Conservation (phyloP, 2,888 invertebrate genomes). For the Keiferia lycopersicella region DNA sequence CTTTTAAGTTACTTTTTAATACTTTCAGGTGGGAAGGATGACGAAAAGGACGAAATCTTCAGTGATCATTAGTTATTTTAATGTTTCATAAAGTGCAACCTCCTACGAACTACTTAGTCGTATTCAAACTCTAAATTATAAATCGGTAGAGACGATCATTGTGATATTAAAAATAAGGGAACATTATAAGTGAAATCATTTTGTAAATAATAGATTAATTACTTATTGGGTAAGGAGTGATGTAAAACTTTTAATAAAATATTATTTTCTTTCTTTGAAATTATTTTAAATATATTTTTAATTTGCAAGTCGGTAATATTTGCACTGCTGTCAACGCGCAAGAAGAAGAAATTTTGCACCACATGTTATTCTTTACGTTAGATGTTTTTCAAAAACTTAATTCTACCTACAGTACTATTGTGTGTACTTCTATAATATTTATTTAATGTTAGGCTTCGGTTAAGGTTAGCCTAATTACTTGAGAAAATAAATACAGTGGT, state of each 20-base stretch:
- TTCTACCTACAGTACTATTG: too few relatives aligned
- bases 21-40: conserved; percentile 77
- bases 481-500: too few relatives aligned
- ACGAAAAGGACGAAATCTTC: conserved; percentile 73
- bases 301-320: background rate
- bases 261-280: conserved; percentile 61
- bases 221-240: conserved; percentile 53
- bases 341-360: too few relatives aligned
- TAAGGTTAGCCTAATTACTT: too few relatives aligned
- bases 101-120: conserved; percentile 44
- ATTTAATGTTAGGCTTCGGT: too few relatives aligned
- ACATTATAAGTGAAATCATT: conserved; percentile 51
- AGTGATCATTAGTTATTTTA: conserved; percentile 50
- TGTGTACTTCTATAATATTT: too few relatives aligned
- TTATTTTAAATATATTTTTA: conserved; percentile 42
- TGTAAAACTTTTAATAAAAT: conserved; percentile 60
- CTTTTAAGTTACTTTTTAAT: conserved; percentile 68
- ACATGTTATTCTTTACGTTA: too few relatives aligned
- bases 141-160: conserved; percentile 75
- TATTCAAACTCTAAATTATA: conserved; percentile 29
- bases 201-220: conserved; percentile 70
- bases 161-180: conserved; percentile 78
- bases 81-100: conserved; percentile 52
- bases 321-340: too few relatives aligned
- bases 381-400: too few relatives aligned